Conservation (phyloP, 53 echinoderm and acorn worm genomes). For the Arbacia lixula region DNA sequence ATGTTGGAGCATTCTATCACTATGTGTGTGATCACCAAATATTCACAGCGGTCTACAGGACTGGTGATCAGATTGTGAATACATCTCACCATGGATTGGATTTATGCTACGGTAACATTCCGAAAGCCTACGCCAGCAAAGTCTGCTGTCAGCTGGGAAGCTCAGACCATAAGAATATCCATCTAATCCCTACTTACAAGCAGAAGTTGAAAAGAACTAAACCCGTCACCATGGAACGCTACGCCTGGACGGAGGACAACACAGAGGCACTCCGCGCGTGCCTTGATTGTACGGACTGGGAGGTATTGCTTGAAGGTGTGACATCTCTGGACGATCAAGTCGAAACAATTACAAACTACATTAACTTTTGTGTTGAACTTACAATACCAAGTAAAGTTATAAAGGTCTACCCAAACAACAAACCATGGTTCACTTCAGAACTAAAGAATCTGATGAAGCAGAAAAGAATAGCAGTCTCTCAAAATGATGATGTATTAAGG, state of each 20-base stretch:
- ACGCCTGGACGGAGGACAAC: conserved; percentile 28
- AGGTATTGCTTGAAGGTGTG: conserved; percentile 24
- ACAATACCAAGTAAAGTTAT: conserved; percentile 53
- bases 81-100: too few species aligned
- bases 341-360: conserved; percentile 56
- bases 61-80: too few species aligned
- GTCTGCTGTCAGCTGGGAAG: conserved; percentile 54
- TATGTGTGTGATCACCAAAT: too few species aligned
- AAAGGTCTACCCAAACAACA: conserved; percentile 66
- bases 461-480: conserved; percentile 36
- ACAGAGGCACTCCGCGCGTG: conserved; percentile 50
- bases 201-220: conserved; percentile 31
- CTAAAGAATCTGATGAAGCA: conserved; percentile 40
- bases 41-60: too few species aligned
- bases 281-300: conserved; percentile 67
- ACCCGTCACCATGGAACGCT: conserved; percentile 17
- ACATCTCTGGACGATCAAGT: conserved; percentile 17
- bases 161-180: conserved; percentile 70
- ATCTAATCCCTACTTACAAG: conserved; percentile 53
- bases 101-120: conserved; percentile 62
- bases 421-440: conserved; percentile 68
- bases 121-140: conserved; percentile 43
- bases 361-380: conserved; percentile 68
- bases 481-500: background rate
- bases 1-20: too few species aligned